Conservation (phyloP, 2,888 invertebrate species). For the Ennomos fuscantarius region DNA sequence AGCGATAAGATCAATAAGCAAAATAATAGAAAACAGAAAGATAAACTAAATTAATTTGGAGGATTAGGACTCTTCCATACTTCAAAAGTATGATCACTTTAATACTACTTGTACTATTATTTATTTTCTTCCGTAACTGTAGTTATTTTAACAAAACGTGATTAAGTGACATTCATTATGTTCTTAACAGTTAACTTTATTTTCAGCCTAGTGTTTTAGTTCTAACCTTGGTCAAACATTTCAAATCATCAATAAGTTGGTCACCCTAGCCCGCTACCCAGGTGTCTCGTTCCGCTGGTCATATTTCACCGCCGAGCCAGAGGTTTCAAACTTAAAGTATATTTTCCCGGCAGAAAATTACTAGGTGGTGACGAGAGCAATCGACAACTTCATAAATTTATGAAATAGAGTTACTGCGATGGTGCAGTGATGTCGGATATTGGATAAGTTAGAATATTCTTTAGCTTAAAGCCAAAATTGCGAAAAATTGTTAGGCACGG, state of each 20-base stretch:
- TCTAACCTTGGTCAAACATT: not conserved
- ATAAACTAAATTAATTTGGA: too few species aligned
- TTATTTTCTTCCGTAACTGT: too few species aligned
- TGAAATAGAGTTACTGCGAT: slow-evolving; percentile 36
- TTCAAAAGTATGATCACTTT: too few species aligned
- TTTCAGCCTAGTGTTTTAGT: too few species aligned
- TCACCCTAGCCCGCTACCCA: slow-evolving; percentile 38
- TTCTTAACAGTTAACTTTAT: too few species aligned
- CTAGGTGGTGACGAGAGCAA: slow-evolving; percentile 49
- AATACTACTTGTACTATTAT: too few species aligned
- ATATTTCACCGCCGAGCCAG: slow-evolving; percentile 38
- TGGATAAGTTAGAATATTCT: slow-evolving; percentile 2
- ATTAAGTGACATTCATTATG: too few species aligned
- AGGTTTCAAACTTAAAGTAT: slow-evolving; percentile 49
- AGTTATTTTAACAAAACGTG: too few species aligned
- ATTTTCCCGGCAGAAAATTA: slow-evolving; percentile 53
- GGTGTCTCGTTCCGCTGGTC: slow-evolving; percentile 40
- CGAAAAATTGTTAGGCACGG: too few species aligned
- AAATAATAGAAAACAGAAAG: too few species aligned
- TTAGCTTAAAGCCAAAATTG: too few species aligned
- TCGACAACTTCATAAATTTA: slow-evolving; percentile 47
- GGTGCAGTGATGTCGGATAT: slow-evolving; percentile 16
- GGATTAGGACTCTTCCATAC: too few species aligned
- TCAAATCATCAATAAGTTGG: slow-evolving; percentile 13
- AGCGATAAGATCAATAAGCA: not conserved